Evolutionary conservation across 2,888 invertebrate genomes (phyloP).

Genomic region (Diploptera punctata): DNA sequence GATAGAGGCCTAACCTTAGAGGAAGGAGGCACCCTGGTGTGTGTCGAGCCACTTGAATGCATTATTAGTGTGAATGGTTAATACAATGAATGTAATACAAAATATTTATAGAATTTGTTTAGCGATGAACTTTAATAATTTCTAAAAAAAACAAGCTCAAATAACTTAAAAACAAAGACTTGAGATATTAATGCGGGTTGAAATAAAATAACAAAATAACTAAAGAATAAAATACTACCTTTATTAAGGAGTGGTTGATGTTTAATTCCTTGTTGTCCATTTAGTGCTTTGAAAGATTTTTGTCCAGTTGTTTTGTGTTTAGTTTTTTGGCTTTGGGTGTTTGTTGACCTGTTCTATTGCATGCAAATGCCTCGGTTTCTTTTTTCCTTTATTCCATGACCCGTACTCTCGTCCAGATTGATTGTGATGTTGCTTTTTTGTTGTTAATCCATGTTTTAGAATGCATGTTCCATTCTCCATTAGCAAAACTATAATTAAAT

Average conservation of each 20-base stretch:
- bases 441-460: background rate
- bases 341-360: background rate
- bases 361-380: background rate
- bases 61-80: slow-evolving; percentile 36
- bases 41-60: background rate
- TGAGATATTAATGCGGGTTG: slow-evolving; percentile 42
- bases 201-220: slow-evolving; percentile 39
- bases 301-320: background rate
- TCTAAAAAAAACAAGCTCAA: slow-evolving; percentile 39
- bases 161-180: slow-evolving; percentile 40
- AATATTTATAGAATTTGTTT: slow-evolving; percentile 37
- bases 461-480: background rate
- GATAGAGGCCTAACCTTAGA: background rate
- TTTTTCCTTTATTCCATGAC: background rate
- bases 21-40: background rate
- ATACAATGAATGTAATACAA: slow-evolving; percentile 36
- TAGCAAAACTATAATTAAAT: background rate
- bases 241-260: slow-evolving; percentile 7
- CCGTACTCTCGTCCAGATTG: background rate
- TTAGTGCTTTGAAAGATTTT: background rate
- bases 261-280: background rate
- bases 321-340: background rate
- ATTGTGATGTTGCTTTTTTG: slow-evolving; percentile 11
- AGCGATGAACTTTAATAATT: slow-evolving; percentile 27
- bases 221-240: slow-evolving; percentile 32